Conservation (phyloP, 2,888 invertebrate genomes). For the Trilocha varians region DNA sequence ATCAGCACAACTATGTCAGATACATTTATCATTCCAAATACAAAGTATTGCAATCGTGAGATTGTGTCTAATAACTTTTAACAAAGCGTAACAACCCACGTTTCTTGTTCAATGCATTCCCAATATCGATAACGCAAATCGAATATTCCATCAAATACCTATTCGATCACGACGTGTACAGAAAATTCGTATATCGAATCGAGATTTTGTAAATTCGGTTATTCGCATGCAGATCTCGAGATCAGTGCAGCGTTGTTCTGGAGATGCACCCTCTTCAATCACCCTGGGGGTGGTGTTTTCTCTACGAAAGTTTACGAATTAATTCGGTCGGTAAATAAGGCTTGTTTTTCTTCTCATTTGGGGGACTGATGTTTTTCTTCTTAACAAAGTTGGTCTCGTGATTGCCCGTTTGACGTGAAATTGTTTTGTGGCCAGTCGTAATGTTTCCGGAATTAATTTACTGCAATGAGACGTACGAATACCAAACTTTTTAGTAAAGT, state of each 20-base stretch:
- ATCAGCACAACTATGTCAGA: no score
- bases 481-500: no score
- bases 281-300: slow-evolving; percentile 35
- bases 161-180: slow-evolving; percentile 31
- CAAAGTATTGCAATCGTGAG: slow-evolving; percentile 13
- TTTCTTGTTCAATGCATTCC: slow-evolving; percentile 33
- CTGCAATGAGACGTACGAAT: no score
- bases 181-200: slow-evolving; percentile 43
- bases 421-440: no score
- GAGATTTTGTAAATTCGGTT: slow-evolving; percentile 51
- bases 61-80: slow-evolving; percentile 14
- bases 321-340: slow-evolving; percentile 34
- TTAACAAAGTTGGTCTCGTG: no score
- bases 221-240: slow-evolving; percentile 57
- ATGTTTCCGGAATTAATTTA: no score
- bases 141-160: slow-evolving; percentile 42
- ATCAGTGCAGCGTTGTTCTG: slow-evolving; percentile 33
- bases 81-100: slow-evolving; percentile 30
- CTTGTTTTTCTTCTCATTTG: no score
- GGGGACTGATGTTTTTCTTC: no score
- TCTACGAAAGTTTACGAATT: slow-evolving; percentile 31
- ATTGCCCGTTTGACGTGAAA: no score
- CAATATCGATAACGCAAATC: slow-evolving; percentile 34
- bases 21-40: no score
- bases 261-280: slow-evolving; percentile 32